Conservation (phyloP, 2,888 invertebrate species). For the Caenorhabditis sp. region DNA sequence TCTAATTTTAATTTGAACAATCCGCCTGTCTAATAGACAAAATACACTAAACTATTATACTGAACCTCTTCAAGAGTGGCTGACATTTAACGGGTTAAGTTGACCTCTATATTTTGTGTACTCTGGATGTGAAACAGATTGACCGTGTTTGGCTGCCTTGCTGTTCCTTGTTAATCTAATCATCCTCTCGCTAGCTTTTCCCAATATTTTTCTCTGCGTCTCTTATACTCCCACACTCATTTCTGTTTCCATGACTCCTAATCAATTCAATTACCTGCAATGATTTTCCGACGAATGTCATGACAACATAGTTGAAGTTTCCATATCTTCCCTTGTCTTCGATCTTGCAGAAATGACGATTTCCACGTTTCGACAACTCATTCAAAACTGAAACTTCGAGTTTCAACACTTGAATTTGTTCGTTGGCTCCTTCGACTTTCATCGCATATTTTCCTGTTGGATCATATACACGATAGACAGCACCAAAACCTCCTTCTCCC, state of each 20-base stretch:
- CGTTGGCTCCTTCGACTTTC: conserved; percentile 58
- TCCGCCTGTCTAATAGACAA: too few species aligned
- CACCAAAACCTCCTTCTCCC: conserved; percentile 65
- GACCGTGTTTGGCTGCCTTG: too few species aligned
- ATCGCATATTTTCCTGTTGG: conserved; percentile 60
- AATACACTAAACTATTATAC: too few species aligned
- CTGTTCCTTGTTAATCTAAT: too few species aligned
- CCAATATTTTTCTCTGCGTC: too few species aligned
- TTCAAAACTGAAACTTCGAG: conserved; percentile 64
- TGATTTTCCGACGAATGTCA: conserved; percentile 67
- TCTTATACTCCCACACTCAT: too few species aligned
- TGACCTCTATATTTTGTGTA: too few species aligned
- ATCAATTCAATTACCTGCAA: conserved; percentile 31
- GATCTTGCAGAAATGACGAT: conserved; percentile 65
- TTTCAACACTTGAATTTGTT: conserved; percentile 59
- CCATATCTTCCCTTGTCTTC: conserved; percentile 65
- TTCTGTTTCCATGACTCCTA: not conserved
- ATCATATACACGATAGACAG: conserved; percentile 62
- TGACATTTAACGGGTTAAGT: too few species aligned
- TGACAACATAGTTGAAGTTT: conserved; percentile 64
- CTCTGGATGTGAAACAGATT: too few species aligned
- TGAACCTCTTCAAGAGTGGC: too few species aligned
- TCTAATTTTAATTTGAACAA: too few species aligned
- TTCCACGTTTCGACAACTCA: conserved; percentile 57
- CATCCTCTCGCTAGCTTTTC: too few species aligned